phyloP scores from a whole-genome alignment of 2,797 vertebrate species.

The Anguilla marmorata region DNA sequence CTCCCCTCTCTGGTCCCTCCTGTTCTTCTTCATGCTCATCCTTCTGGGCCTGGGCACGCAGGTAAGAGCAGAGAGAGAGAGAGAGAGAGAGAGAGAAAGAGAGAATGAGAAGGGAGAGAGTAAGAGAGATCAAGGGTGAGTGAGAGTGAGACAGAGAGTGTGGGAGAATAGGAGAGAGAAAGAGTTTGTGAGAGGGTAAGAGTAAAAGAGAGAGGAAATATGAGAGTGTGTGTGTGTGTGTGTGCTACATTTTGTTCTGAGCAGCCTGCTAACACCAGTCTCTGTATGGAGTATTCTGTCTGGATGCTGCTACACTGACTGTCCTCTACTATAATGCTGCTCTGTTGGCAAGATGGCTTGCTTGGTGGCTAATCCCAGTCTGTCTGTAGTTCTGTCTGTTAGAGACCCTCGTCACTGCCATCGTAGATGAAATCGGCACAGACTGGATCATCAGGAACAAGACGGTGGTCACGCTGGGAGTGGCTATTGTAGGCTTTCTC shows the following conservation, averaged over 20 bases:
- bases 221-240: neutral
- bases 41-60: conserved; percentile 94
- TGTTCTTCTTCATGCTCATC: conserved; percentile 99
- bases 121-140: neutral
- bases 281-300: neutral
- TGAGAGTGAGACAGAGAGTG: neutral
- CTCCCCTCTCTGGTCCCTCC: conserved; percentile 93
- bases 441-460: conserved; percentile 96
- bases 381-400: conserved; percentile 87
- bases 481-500: conserved; percentile 87
- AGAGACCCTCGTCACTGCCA: conserved; percentile 93
- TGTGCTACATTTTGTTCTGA: neutral
- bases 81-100: neutral
- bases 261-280: neutral
- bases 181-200: neutral
- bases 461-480: conserved; percentile 83
- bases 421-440: conserved; percentile 94
- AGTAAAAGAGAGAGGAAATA: neutral
- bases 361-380: neutral
- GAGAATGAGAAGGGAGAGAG: neutral
- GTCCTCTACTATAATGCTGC: neutral
- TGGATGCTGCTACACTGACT: neutral
- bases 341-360: neutral
- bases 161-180: neutral
- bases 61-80: conserved; percentile 67